Percentiles rank a stretch among this genome's conserved stretches.
Evolutionary conservation across 2,113 vertebrate species (phyloP).

Genomic region (Antigone vipio): DNA sequence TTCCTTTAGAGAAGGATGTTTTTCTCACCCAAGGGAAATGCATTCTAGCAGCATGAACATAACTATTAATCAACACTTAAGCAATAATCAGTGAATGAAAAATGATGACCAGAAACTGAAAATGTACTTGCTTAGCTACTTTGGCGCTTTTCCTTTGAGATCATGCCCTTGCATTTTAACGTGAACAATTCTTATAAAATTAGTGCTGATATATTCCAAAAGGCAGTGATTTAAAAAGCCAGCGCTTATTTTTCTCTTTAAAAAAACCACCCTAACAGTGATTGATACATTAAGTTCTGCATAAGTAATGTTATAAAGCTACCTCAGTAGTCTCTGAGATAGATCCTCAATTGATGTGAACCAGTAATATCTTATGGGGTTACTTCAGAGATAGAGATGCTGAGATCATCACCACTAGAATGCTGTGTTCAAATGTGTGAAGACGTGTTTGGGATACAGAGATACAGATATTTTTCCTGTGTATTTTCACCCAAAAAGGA

Average conservation of each 20-base stretch:
- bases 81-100: slow-evolving; percentile 77
- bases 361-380: neutral
- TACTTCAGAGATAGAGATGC: neutral
- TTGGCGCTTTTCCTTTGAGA: slow-evolving; percentile 51
- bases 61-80: slow-evolving; percentile 81
- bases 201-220: slow-evolving; percentile 67
- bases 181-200: slow-evolving; percentile 66
- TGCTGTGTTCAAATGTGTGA: neutral
- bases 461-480: neutral
- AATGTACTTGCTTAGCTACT: slow-evolving; percentile 56
- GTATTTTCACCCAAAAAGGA: neutral
- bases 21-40: slow-evolving; percentile 73
- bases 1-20: slow-evolving; percentile 61
- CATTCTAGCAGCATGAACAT: slow-evolving; percentile 74
- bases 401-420: neutral
- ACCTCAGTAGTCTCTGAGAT: slow-evolving; percentile 27
- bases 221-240: slow-evolving; percentile 61
- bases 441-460: neutral
- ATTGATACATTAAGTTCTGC: slow-evolving; percentile 39
- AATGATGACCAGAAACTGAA: slow-evolving; percentile 73
- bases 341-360: neutral
- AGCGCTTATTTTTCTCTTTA: slow-evolving; percentile 41
- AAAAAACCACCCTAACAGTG: neutral
- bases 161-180: slow-evolving; percentile 69
- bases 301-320: slow-evolving; percentile 52